phyloP scores from a whole-genome alignment of 2,888 invertebrate species.

The Keiferia lycopersicella region DNA sequence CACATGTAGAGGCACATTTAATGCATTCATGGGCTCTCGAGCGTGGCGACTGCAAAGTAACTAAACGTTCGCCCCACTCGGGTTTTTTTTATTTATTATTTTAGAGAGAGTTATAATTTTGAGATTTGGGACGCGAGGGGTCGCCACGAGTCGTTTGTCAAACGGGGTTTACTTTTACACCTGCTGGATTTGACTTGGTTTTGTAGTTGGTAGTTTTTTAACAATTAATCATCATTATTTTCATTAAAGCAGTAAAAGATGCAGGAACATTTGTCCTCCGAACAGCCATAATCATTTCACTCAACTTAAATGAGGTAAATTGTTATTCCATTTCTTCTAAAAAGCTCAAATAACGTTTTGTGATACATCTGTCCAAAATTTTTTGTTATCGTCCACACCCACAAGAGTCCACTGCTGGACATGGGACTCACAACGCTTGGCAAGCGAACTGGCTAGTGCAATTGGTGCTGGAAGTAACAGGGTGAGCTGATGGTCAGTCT shows the following conservation, averaged over 20 bases:
- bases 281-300: too few relatives aligned
- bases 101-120: slow-evolving; percentile 64
- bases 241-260: not conserved
- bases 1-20: slow-evolving; percentile 59
- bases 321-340: too few relatives aligned
- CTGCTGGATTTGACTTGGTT: slow-evolving; percentile 24
- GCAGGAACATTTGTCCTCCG: too few relatives aligned
- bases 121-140: slow-evolving; percentile 40
- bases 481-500: too few relatives aligned
- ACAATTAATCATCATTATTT: not conserved
- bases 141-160: slow-evolving; percentile 17
- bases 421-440: too few relatives aligned
- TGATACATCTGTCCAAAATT: too few relatives aligned
- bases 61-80: slow-evolving; percentile 58
- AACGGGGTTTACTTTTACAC: slow-evolving; percentile 25
- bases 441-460: too few relatives aligned
- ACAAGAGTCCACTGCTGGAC: too few relatives aligned
- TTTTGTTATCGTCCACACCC: too few relatives aligned
- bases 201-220: not conserved
- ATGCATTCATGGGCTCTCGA: slow-evolving; percentile 78
- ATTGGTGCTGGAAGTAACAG: too few relatives aligned
- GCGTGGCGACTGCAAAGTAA: slow-evolving; percentile 76
- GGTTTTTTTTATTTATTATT: slow-evolving; percentile 67
- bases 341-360: too few relatives aligned
- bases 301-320: too few relatives aligned